phyloP scores from a whole-genome alignment of 1,140 invertebrate species.

The Spodoptera frugiperda region DNA sequence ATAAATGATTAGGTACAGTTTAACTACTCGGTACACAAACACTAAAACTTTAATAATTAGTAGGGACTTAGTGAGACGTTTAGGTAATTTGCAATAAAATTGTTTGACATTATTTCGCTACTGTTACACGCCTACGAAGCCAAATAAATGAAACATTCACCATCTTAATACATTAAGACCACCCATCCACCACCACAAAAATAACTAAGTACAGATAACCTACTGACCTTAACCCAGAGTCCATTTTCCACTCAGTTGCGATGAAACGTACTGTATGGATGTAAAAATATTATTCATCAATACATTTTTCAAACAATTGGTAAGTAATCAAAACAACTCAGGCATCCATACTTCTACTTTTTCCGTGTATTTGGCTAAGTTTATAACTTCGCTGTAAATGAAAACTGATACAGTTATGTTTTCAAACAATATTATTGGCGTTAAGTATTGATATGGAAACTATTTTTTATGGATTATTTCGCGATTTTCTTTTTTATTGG shows the following conservation, averaged over 20 bases:
- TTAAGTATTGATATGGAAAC: background rate
- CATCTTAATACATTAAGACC: slow-evolving; percentile 30
- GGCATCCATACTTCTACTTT: background rate
- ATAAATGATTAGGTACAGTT: too few species aligned
- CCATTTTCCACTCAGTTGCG: slow-evolving; percentile 64
- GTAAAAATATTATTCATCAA: slow-evolving; percentile 49
- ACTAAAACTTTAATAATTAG: too few species aligned
- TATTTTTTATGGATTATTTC: slow-evolving; percentile 19
- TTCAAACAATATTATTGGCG: too few species aligned
- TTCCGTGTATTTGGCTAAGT: slow-evolving; percentile 15
- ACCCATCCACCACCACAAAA: slow-evolving; percentile 62
- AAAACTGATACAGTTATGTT: too few species aligned
- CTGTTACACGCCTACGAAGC: slow-evolving; percentile 4
- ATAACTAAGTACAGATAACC: slow-evolving; percentile 51
- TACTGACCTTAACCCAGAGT: slow-evolving; percentile 72
- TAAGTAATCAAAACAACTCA: slow-evolving; percentile 51
- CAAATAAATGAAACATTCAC: slow-evolving; percentile 19
- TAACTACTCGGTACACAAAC: too few species aligned
- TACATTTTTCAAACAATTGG: slow-evolving; percentile 33
- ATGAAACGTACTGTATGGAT: slow-evolving; percentile 66
- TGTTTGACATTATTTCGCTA: background rate
- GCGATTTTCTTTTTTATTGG: slow-evolving; percentile 6
- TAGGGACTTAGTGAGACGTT: too few species aligned
- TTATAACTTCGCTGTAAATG: too few species aligned
- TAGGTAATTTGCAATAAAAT: too few species aligned